Percentiles rank a stretch among this genome's conserved stretches.
Evolutionary conservation across 1,140 invertebrate genomes (phyloP).

Genomic region (Achroia grisella): DNA sequence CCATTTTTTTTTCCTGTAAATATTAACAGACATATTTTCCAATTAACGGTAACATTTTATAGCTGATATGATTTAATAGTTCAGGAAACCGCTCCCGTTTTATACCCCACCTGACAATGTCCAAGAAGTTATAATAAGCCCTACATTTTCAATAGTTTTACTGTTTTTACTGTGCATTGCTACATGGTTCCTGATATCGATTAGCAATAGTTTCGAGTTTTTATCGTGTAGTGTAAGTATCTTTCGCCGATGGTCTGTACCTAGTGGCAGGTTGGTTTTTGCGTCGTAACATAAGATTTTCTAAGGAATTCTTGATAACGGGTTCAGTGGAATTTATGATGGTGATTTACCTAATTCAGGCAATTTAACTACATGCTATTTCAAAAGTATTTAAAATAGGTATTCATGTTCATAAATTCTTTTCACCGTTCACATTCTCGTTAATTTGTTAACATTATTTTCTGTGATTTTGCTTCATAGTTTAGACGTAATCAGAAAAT

Average conservation of each 20-base stretch:
- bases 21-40: no score
- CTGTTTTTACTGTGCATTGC: conserved; percentile 6
- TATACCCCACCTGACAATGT: not conserved
- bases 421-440: no score
- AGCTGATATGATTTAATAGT: conserved; percentile 2
- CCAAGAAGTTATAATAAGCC: not conserved
- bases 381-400: no score
- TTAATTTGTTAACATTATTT: conserved; percentile 1
- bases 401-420: no score
- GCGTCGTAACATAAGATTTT: conserved; percentile 3
- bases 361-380: no score
- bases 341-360: not conserved
- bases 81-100: conserved; percentile 1
- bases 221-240: conserved; percentile 6
- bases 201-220: conserved; percentile 18
- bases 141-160: not conserved
- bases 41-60: no score
- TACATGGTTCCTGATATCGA: conserved; percentile 20
- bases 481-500: no score
- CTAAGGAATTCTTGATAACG: conserved; percentile 1
- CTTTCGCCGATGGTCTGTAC: conserved; percentile 7
- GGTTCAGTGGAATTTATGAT: conserved; percentile 5
- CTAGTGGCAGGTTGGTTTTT: conserved; percentile 32
- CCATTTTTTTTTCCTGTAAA: no score
- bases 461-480: no score